Base-by-base conservation (phyloP, 2,888 invertebrate genomes). In the Coleophora deauratella region DNA sequence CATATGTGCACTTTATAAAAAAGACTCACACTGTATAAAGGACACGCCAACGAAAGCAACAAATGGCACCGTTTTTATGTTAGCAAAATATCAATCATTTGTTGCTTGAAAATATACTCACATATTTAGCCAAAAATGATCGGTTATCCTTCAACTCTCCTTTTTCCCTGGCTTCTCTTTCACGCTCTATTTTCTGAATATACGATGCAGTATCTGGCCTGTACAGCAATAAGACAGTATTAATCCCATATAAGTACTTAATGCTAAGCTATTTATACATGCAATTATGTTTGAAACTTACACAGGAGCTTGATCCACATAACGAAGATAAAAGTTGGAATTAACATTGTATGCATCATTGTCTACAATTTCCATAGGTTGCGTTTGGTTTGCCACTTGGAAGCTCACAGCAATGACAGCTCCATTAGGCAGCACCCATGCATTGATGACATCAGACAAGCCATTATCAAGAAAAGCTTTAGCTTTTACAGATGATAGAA, bases 101-200 rank as follows among this genome's bases (percentile, higher is more conserved):
- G n/a, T n/a, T n/a, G n/a, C n/a, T n/a, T n/a, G n/a, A n/a, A n/a
- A n/a, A n/a, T n/a, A 14, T 47, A 86, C 96, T 92, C 88, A 98
- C 98, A 87, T 99, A 99, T 98, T 98, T 99, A 2, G 95, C 95
- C 54, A 99, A 88, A 81, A 99, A 98, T 36, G 98, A 97, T 63
- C 97, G 88, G 71, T 97, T 98, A 68, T 99, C 99, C 64, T 96
- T 96, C 14, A 92, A 88, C 58, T 97, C 96, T 14, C 96, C 95
- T 48, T 93, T 91, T 66, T 97, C 96, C 53, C 94, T 90, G 1
- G 95, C 94, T 73, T 94, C 93, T 56, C 94, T 91, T 73, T 99
- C 98, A 42, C 94, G 87, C 67, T 98, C 98, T 38, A 98, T 69
- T 75, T 97, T 97, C 67, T 97, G 96, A 54, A 99, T 93, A 62